Evolutionary conservation across 2,113 vertebrate genomes (phyloP).

Genomic region (Dissostichus mawsoni): DNA sequence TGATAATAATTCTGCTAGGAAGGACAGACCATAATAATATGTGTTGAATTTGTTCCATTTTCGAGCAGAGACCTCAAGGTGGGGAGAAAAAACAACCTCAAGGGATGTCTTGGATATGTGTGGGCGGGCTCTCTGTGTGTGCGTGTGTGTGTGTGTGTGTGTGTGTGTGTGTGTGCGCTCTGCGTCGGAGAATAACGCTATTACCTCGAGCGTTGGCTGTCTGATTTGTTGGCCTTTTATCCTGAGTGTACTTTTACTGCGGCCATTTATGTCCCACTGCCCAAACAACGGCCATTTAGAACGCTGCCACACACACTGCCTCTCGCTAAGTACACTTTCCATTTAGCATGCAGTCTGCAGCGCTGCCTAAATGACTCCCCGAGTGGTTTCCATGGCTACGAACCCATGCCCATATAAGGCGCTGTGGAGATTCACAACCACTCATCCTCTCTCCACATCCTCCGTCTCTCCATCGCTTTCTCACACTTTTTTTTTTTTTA

Average conservation of each 20-base stretch:
- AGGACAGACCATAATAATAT: neutral
- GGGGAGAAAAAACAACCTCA: conserved; percentile 7
- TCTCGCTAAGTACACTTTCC: conserved; percentile 87
- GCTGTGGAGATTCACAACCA: conserved; percentile 67
- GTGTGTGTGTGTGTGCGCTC: neutral
- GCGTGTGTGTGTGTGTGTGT: too few relatives aligned
- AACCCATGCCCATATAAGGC: conserved; percentile 78
- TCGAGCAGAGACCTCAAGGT: neutral
- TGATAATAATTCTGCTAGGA: conserved; percentile 12
- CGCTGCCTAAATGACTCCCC: conserved; percentile 80
- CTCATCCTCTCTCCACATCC: conserved; percentile 60
- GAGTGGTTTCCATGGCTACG: conserved; percentile 80
- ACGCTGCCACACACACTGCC: conserved; percentile 67
- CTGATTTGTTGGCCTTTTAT: conserved; percentile 83
- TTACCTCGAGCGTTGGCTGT: conserved; percentile 63
- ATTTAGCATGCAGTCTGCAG: conserved; percentile 90
- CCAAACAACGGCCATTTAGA: conserved; percentile 79
- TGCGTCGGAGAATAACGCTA: conserved; percentile 45
- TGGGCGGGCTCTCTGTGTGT: neutral
- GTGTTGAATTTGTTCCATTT: conserved; percentile 9
- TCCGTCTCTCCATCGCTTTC: conserved; percentile 52
- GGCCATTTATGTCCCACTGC: conserved; percentile 77
- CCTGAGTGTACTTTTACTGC: conserved; percentile 80
- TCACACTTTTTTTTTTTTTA: conserved; percentile 57
- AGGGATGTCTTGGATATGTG: conserved; percentile 27